These are phyloP conservation scores for Leguminivora glycinivorella DNA, from an alignment of 1,140 invertebrate genomes.

Conservation along the genomic window DNA sequence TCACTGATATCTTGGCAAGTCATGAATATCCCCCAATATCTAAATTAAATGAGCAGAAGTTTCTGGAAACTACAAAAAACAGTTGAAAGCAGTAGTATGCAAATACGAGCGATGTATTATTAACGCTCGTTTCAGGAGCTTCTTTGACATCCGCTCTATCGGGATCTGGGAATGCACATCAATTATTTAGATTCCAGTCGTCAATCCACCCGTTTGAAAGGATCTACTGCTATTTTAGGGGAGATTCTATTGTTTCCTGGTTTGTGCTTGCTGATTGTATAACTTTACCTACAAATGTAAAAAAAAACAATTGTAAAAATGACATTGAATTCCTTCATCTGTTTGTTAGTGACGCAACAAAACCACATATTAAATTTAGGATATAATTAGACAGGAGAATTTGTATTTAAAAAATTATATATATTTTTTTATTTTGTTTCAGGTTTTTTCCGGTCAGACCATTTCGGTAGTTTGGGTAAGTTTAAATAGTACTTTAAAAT, in stretches of 20 bases:
- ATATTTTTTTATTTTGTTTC: not conserved
- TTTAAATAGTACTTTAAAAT: not conserved
- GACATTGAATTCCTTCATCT: no score
- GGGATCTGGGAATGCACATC: constrained; percentile 13
- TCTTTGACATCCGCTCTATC: constrained; percentile 11
- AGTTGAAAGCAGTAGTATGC: constrained; percentile 6
- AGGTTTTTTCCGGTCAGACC: not conserved
- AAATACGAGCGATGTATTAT: constrained; percentile 20
- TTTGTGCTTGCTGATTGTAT: not conserved
- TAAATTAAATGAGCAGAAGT: not conserved
- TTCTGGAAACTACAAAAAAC: constrained; percentile 2
- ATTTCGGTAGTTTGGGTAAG: not conserved
- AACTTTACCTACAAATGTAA: no score
- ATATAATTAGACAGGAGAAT: no score
- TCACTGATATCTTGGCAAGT: not conserved
- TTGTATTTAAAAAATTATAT: no score
- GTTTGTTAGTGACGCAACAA: no score
- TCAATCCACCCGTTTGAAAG: constrained; percentile 2
- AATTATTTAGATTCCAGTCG: constrained; percentile 27
- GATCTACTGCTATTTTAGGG: constrained; percentile 11
- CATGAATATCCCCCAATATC: not conserved
- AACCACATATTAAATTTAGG: no score
- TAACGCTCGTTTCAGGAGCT: constrained; percentile 6
- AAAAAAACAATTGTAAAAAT: no score
- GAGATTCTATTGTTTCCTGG: not conserved